Percentiles rank a stretch among this genome's conserved stretches.
Conservation (phyloP, 2,888 invertebrate genomes). For the Teinopalpus imperialis region DNA sequence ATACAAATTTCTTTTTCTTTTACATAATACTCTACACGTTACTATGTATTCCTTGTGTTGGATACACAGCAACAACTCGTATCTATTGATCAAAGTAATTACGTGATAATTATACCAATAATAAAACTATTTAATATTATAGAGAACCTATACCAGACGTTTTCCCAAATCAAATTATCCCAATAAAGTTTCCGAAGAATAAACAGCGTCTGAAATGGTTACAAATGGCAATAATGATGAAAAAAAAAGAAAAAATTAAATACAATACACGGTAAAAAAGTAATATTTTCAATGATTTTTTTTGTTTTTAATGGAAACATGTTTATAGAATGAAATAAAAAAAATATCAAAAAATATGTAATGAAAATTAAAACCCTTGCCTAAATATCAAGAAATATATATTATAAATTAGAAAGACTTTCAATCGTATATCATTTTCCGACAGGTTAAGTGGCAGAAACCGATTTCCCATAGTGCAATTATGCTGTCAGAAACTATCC, state of each 20-base stretch:
- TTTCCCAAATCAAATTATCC: constrained; percentile 31
- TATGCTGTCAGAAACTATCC: constrained; percentile 22
- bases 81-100: too few relatives aligned
- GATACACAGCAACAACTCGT: too few relatives aligned
- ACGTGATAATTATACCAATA: too few relatives aligned
- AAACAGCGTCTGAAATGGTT: constrained; percentile 42
- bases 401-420: constrained; percentile 16
- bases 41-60: too few relatives aligned
- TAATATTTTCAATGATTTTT: neutral
- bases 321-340: neutral
- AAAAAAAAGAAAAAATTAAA: constrained; percentile 8
- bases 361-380: constrained; percentile 4
- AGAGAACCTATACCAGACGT: constrained; percentile 33
- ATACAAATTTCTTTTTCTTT: too few relatives aligned
- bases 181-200: constrained; percentile 28
- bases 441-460: constrained; percentile 22
- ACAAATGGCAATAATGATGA: constrained; percentile 10
- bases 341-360: neutral
- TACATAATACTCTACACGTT: too few relatives aligned
- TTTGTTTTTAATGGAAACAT: neutral
- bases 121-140: neutral
- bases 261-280: neutral
- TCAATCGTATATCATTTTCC: constrained; percentile 23
- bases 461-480: constrained; percentile 18
- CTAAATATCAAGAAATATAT: constrained; percentile 8